phyloP scores from a whole-genome alignment of 2,888 invertebrate genomes.

The Cynaeus angustus region DNA sequence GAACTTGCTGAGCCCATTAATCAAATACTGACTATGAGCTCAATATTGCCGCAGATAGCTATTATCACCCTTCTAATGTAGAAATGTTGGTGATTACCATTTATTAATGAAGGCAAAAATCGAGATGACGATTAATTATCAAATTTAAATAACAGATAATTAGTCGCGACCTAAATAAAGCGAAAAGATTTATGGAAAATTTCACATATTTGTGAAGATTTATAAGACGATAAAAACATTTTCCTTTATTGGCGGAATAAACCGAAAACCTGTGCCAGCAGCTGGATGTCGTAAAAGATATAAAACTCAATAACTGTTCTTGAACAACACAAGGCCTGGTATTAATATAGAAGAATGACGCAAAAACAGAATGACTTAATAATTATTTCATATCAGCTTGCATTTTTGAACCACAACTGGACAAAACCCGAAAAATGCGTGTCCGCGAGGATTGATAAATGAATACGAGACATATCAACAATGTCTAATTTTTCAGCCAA shows the following conservation, averaged over 20 bases:
- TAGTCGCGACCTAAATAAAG: background rate
- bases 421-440: too few species aligned
- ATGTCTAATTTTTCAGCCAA: constrained; percentile 15
- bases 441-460: constrained; percentile 2
- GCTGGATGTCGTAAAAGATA: constrained; percentile 1
- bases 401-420: too few species aligned
- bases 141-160: constrained; percentile 14
- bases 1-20: constrained; percentile 44
- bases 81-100: constrained; percentile 38
- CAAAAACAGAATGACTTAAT: too few species aligned
- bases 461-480: constrained; percentile 6
- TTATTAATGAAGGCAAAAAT: constrained; percentile 41
- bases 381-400: background rate
- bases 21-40: constrained; percentile 46
- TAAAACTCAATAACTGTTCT: constrained; percentile 13
- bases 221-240: background rate
- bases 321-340: too few species aligned
- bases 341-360: too few species aligned
- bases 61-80: constrained; percentile 40
- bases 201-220: background rate
- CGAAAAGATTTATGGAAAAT: constrained; percentile 1
- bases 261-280: constrained; percentile 8
- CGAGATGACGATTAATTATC: constrained; percentile 22
- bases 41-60: constrained; percentile 42
- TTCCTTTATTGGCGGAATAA: constrained; percentile 7